A percentile compares a stretch with the other conserved stretches of the same genome.
Conservation (phyloP, 2,888 invertebrate species). For the Eupithecia subfuscata region DNA sequence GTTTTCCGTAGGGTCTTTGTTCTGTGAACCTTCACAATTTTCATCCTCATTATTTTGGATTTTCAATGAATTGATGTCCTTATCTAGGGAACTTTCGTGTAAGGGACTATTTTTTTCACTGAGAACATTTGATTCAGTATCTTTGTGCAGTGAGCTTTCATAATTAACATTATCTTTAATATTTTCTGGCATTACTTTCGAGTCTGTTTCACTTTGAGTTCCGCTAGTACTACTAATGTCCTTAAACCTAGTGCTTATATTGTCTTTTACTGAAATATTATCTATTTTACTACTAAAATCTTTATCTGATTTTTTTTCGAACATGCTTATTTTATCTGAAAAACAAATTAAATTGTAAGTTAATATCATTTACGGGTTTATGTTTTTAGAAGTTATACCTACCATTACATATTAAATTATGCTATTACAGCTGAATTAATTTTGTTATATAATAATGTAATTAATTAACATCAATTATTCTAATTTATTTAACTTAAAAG, state of each 20-base stretch:
- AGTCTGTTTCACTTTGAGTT: slow-evolving; percentile 54
- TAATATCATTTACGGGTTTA: neutral
- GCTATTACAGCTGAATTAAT: neutral
- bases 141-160: slow-evolving; percentile 31
- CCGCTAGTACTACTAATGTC: slow-evolving; percentile 57
- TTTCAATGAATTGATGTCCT: slow-evolving; percentile 36
- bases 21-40: slow-evolving; percentile 19
- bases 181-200: slow-evolving; percentile 45
- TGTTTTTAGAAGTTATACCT: neutral
- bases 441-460: neutral
- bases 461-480: neutral
- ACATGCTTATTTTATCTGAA: slow-evolving; percentile 81
- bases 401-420: neutral
- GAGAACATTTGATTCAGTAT: slow-evolving; percentile 34
- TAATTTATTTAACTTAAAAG: neutral
- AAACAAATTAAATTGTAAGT: slow-evolving; percentile 35
- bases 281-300: slow-evolving; percentile 69
- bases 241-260: slow-evolving; percentile 61
- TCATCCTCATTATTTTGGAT: slow-evolving; percentile 21
- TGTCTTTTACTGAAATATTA: slow-evolving; percentile 69
- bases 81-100: slow-evolving; percentile 24
- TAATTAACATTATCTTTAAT: slow-evolving; percentile 35
- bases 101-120: slow-evolving; percentile 11
- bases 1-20: slow-evolving; percentile 58
- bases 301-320: slow-evolving; percentile 72